Evolutionary conservation across 1,140 invertebrate species (phyloP).

Genomic region (Diuraphis noxia): DNA sequence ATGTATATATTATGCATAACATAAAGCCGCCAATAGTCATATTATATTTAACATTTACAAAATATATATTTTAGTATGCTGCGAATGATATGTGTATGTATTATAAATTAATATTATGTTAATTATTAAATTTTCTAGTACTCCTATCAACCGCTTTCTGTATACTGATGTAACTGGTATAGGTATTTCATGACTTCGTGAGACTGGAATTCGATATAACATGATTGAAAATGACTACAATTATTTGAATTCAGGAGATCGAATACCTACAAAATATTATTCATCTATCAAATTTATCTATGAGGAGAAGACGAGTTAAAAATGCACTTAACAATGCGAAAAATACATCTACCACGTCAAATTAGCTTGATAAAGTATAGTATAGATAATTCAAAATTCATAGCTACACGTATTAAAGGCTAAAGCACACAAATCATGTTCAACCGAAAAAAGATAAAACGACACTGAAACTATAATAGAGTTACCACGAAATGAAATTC

Average conservation of each 20-base stretch:
- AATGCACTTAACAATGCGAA: too few species aligned
- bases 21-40: neutral
- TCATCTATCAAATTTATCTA: neutral
- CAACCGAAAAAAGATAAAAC: neutral
- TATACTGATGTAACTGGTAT: neutral
- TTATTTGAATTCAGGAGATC: neutral
- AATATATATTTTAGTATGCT: neutral
- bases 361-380: neutral
- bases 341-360: neutral
- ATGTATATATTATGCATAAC: neutral
- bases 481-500: neutral
- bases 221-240: neutral
- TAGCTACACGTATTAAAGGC: neutral
- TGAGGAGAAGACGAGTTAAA: neutral
- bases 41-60: neutral
- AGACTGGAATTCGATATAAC: neutral
- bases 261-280: neutral
- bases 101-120: neutral
- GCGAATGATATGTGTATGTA: neutral
- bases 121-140: neutral
- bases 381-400: neutral
- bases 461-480: neutral
- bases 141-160: neutral
- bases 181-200: neutral
- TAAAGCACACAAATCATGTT: neutral